phyloP scores from a whole-genome alignment of 2,888 invertebrate species.

The Acanthococcus lagerstroemiae region DNA sequence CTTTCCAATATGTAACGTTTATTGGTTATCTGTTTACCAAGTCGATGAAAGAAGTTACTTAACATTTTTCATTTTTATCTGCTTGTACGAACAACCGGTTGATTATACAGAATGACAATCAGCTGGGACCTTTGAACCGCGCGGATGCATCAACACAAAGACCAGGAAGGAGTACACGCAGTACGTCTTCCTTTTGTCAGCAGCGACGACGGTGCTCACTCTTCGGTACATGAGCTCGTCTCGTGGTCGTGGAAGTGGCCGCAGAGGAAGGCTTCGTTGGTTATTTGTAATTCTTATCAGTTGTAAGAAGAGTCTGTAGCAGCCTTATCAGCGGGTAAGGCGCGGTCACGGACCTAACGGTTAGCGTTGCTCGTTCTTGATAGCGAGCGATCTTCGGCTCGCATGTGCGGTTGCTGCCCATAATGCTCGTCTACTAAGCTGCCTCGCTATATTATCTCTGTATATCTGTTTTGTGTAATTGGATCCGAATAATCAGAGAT shows the following conservation, averaged over 20 bases:
- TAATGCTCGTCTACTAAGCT: no score
- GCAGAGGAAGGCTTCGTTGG: neutral
- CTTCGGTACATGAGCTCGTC: neutral
- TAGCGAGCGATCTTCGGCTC: no score
- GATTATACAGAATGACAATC: slow-evolving; percentile 23
- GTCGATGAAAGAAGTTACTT: slow-evolving; percentile 1
- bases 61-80: neutral
- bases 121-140: slow-evolving; percentile 23
- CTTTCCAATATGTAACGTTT: neutral
- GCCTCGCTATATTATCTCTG: no score
- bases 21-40: slow-evolving; percentile 2
- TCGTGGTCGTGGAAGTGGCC: neutral
- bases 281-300: no score
- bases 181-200: neutral
- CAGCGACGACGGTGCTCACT: neutral
- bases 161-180: slow-evolving; percentile 7
- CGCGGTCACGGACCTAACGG: no score
- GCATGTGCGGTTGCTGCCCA: no score
- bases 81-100: neutral
- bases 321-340: no score
- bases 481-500: no score
- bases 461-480: no score
- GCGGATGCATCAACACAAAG: slow-evolving; percentile 12
- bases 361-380: no score
- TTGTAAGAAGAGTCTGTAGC: no score